Evolutionary conservation across 2,797 vertebrate genomes (phyloP), one percentile per base, ranked within the genome.

Genomic region (Gymnopithys bicolor): DNA sequence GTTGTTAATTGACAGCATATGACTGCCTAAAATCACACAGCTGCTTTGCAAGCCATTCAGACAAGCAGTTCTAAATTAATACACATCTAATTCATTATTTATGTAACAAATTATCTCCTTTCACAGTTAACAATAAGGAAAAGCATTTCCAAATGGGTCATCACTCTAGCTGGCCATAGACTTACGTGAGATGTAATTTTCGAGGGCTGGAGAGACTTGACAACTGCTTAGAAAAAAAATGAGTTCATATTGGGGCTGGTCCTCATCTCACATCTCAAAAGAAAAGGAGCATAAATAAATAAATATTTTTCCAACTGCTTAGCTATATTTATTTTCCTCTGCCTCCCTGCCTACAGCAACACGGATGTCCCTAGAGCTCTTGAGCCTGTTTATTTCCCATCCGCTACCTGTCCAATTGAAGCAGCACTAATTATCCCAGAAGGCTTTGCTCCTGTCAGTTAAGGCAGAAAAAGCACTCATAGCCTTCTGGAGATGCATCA

Each of bases 391-490:
- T 95, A 93, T 95, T 97, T 97, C 93, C 94, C 94, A 96, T 89
- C 93, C 80, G 83, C 94, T 96, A 94, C 95, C 93, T 96, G 96
- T 93, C 96, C 96, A 97, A 97, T 94, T 97, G 96, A 97, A 97
- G 95, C 94, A 97, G 96, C 93, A 96, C 95, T 97, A 96, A 97
- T 97, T 95, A 95, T 96, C 96, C 95, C 95, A 95, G 94, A 96
- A 97, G 96, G 93, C 87, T 95, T 96, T 97, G 92, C 97, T 97
- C 41, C 88, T 93, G 95, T 39, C 93, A 93, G 77, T n/a, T 68
- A 94, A 82, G 78, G 86, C 87, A 96, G 64, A 94, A 95, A 95
- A 95, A 90, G 49, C 95, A 95, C 90, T 96, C 88, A 92, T 62
- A 93, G 86, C 45, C 94, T 96, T 70, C 91, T 66, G 70, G 68